Evolutionary conservation across 2,797 vertebrate species (phyloP), one percentile per base, ranked within the genome.

Genomic region (Molossus alvarezi): DNA sequence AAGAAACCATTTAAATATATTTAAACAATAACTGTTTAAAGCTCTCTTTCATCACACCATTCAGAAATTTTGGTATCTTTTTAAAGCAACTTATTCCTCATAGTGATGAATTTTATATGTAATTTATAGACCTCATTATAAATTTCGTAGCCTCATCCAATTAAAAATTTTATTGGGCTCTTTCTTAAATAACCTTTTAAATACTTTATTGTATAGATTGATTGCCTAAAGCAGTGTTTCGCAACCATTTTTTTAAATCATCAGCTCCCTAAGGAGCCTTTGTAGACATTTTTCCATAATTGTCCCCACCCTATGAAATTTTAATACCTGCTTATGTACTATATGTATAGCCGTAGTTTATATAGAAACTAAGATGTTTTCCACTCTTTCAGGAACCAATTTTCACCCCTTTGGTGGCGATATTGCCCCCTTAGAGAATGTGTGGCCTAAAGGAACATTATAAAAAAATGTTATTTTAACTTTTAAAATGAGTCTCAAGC

Each of bases 41-140:
- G 58, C 67, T 87, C 25, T 77, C 71, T 94, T 67, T 93, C 17
- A 79, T 88, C 77, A 80, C 25, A 95, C 12, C 9, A 81, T 81
- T 90, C 81, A 85, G 25, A 87, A 94, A 85, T 93, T 57, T 92
- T 91, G 14, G 13, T 64, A 77, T 94, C 25, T n/a, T 84, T 92
- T 91, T 84, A 62, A 95, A 92, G 88, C 64, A 96, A 75, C 85
- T 96, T 93, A 86, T 67, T 89, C 79, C 58, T 97, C 55, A 95
- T 29, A 83, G 45, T 87, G 27, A 81, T 96, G 69, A 96, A 90
- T 95, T 95, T 89, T 57, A 75, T 21, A 21, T 88, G 91, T 93
- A 23, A 86, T 75, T 90, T 92, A 60, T 94, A 95, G 12, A 67
- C 37, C n/a, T 88, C 48, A 88, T 80, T 80, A 73, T 94, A 51